Evolutionary conservation across 2,797 vertebrate species (phyloP), one percentile per base, ranked within the genome.

Genomic region (Hybognathus amarus): DNA sequence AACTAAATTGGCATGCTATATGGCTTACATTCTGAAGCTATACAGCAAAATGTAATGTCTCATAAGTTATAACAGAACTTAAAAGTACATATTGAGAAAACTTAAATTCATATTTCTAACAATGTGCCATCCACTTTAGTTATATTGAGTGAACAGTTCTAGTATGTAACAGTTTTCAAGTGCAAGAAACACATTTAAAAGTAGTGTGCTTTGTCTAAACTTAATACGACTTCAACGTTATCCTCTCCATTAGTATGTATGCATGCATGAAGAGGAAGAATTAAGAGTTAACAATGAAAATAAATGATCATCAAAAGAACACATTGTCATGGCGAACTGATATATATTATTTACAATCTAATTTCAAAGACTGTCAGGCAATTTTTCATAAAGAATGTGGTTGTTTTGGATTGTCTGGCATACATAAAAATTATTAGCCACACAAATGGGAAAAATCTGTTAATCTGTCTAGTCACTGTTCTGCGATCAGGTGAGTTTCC

Each of bases 401-500:
- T 83, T 87, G 80, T 80, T 84, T 87, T 70, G 30, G 68, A 27
- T 85, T 47, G 69, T 63, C 71, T 77, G n/a, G 69, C 79, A 52
- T 83, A 76, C 73, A 77, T 86, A 87, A 81, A 85, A 82, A 85
- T 42, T 38, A 87, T 82, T 82, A 81, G 68, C 79, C 70, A 87
- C 73, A 78, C 81, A 82, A 82, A 87, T 87, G 56, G 83, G 61
- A 86, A 83, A 84, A 82, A 86, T 85, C 38, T 36, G 87, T 87
- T 89, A 89, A 89, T 85, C 85, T 67, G 79, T 86, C 56, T 82
- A 45, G 84, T 92, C 88, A 75, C 2, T 80, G 85, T 80, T 91
- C 90, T 86, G 80, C 42, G 90, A 93, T 93, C 93, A 95, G 93
- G 92, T 94, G 93, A 89, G 89, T 90, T 80, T 90, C 88, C 91